phyloP scores from a whole-genome alignment of 1,140 invertebrate genomes.

The Limonius californicus region DNA sequence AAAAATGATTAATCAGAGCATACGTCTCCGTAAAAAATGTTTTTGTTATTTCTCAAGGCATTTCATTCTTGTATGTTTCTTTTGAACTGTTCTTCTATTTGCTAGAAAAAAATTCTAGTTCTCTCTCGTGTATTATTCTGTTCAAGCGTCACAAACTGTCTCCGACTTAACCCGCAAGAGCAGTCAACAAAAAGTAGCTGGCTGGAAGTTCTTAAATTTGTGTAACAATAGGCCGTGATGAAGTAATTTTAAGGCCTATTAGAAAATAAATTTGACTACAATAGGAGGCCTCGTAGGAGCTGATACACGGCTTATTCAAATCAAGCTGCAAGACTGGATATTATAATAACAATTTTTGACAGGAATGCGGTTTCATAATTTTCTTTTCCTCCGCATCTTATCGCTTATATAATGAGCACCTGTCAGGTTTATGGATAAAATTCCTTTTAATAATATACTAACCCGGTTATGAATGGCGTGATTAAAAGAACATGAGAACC shows the following conservation, averaged over 20 bases:
- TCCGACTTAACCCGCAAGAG: no score
- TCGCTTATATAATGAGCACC: not conserved
- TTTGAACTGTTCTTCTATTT: no score
- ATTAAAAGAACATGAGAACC: no score
- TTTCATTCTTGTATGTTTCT: no score
- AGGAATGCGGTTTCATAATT: not conserved
- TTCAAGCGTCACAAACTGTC: no score
- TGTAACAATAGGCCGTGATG: constrained; percentile 1
- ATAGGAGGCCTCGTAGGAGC: not conserved
- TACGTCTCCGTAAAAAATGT: no score
- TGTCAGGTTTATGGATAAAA: not conserved
- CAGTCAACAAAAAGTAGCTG: not conserved
- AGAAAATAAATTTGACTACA: not conserved
- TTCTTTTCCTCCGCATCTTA: not conserved
- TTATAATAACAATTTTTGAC: not conserved
- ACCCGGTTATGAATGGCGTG: not conserved
- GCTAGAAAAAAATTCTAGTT: no score
- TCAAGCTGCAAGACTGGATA: not conserved
- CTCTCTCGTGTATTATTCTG: no score
- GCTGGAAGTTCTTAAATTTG: not conserved
- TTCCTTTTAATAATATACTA: not conserved
- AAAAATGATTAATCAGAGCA: no score
- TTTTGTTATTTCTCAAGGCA: no score
- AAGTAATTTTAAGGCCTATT: not conserved
- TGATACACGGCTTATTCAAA: not conserved